Percentiles rank a stretch among this genome's conserved stretches.
Evolutionary conservation across 2,888 invertebrate genomes (phyloP).

Genomic region (Periphyllus acericola): DNA sequence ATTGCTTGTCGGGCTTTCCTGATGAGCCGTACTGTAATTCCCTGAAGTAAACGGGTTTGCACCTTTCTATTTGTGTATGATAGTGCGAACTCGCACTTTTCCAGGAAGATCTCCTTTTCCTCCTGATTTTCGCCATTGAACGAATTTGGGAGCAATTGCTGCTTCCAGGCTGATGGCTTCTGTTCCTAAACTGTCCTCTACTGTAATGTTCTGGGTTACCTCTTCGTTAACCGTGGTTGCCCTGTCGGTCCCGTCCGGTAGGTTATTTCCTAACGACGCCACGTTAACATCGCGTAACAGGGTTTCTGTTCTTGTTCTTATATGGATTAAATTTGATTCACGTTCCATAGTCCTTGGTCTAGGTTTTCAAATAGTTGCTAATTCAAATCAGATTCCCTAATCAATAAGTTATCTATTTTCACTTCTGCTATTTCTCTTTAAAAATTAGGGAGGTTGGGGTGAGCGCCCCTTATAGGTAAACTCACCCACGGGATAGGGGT

Average conservation of each 20-base stretch:
- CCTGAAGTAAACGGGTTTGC: background rate
- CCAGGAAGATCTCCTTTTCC: background rate
- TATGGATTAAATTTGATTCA: no score
- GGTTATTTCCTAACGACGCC: background rate
- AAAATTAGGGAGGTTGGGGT: no score
- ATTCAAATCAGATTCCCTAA: no score
- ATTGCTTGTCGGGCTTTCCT: background rate
- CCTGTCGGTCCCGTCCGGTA: background rate
- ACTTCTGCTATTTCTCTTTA: no score
- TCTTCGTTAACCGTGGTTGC: background rate
- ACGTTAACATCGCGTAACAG: no score
- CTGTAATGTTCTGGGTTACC: background rate
- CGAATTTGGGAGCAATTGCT: background rate
- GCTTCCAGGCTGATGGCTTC: background rate
- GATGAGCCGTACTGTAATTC: background rate
- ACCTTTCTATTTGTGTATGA: background rate
- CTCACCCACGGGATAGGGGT: no score
- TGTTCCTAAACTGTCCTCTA: background rate
- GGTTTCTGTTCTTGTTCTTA: no score
- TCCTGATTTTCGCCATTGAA: constrained; percentile 3
- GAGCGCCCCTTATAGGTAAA: no score
- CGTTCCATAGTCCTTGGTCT: no score
- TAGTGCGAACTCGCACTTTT: background rate
- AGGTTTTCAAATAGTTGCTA: no score
- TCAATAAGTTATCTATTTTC: no score